These are phyloP conservation scores for Eupithecia subumbrata DNA, from an alignment of 2,888 invertebrate genomes.

Conservation along the genomic window DNA sequence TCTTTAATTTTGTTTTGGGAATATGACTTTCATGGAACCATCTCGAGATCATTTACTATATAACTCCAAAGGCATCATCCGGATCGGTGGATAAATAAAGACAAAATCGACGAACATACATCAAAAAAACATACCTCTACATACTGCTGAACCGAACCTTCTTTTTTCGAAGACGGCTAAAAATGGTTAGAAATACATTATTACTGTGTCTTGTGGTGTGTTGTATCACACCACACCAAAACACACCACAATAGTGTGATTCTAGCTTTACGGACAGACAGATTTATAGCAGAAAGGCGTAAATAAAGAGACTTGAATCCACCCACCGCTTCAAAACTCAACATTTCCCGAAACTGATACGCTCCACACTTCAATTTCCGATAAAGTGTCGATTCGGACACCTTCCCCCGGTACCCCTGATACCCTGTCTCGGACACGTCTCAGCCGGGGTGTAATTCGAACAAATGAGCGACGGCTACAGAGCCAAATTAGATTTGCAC, in stretches of 20 bases:
- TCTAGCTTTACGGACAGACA: not conserved
- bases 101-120: too few relatives aligned
- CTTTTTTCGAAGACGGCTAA: too few relatives aligned
- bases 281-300: not conserved
- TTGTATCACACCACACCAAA: not conserved
- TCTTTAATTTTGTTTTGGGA: too few relatives aligned
- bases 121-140: too few relatives aligned
- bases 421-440: conserved; percentile 50
- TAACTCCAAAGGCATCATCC: too few relatives aligned
- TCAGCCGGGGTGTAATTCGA: conserved; percentile 65
- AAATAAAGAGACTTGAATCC: not conserved
- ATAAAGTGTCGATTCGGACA: conserved; percentile 39
- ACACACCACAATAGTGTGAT: not conserved
- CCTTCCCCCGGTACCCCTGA: conserved; percentile 21
- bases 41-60: too few relatives aligned
- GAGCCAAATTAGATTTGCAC: conserved; percentile 87
- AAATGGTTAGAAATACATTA: too few relatives aligned
- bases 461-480: conserved; percentile 87
- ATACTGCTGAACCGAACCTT: too few relatives aligned
- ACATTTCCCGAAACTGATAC: conserved; percentile 7
- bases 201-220: too few relatives aligned
- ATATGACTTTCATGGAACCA: too few relatives aligned
- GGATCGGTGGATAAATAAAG: too few relatives aligned
- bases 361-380: conserved; percentile 20
- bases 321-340: not conserved